Evolutionary conservation across 2,113 vertebrate species (phyloP).

Genomic region (Mungos mungo): DNA sequence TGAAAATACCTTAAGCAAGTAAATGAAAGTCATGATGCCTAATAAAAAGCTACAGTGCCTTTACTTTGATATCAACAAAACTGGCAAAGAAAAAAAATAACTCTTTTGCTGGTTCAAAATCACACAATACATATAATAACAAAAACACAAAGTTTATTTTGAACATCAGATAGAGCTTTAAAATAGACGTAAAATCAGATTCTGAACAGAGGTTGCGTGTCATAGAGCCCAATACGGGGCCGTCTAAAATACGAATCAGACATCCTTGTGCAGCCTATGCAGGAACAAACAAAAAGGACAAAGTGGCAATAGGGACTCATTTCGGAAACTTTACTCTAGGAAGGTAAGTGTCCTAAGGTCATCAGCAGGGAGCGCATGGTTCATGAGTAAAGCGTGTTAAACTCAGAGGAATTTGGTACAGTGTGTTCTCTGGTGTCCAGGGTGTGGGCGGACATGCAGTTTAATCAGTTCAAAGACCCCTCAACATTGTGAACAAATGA

Average conservation of each 20-base stretch:
- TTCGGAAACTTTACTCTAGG: background rate
- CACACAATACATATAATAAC: background rate
- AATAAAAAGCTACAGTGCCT: background rate
- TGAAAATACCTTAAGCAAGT: background rate
- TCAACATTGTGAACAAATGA: background rate
- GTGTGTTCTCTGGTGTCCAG: background rate
- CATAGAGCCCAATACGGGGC: background rate
- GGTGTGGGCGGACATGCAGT: background rate
- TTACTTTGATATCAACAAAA: background rate
- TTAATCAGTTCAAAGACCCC: background rate
- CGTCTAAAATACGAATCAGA: background rate
- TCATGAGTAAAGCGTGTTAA: background rate
- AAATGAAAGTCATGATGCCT: background rate
- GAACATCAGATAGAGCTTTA: background rate
- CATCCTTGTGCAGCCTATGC: background rate
- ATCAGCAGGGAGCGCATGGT: background rate
- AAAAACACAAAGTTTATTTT: background rate
- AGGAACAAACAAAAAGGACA: background rate
- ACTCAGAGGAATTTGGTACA: background rate
- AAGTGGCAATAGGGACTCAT: background rate
- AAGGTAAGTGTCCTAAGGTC: background rate
- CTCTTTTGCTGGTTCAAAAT: background rate
- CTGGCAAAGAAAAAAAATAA: background rate
- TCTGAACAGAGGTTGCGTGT: background rate
- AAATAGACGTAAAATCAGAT: background rate